phyloP scores from a whole-genome alignment of 2,888 invertebrate genomes.

The Danaus chrysippus region DNA sequence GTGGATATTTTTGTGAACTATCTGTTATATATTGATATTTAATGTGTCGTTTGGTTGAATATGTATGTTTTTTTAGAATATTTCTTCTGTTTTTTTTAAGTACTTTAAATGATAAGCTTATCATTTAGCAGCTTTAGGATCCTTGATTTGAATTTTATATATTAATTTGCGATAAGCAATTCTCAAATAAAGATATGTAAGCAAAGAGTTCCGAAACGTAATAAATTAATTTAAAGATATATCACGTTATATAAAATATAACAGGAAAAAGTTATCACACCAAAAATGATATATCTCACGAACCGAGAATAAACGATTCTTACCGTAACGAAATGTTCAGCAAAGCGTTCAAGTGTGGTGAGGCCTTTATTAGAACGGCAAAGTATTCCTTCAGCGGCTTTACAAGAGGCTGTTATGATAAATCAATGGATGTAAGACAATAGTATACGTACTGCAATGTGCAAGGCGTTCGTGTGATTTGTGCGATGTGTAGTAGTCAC shows the following conservation, averaged over 20 bases:
- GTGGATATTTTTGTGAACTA: constrained; percentile 14
- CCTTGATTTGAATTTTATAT: no score
- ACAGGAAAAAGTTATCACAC: not conserved
- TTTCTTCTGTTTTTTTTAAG: no score
- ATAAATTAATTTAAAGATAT: not conserved
- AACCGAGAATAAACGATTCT: not conserved
- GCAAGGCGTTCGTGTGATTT: not conserved
- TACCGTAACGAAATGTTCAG: constrained; percentile 3
- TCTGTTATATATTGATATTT: not conserved
- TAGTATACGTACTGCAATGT: constrained; percentile 8
- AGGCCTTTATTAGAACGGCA: constrained; percentile 7
- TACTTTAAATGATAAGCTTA: no score
- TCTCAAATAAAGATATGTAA: no score
- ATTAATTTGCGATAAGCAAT: no score
- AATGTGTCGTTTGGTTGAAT: not conserved
- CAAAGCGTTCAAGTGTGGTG: constrained; percentile 7
- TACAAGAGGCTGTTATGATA: constrained; percentile 26
- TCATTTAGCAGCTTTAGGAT: no score
- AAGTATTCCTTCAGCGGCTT: constrained; percentile 17
- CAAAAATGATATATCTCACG: constrained; percentile 2
- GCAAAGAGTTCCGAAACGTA: no score
- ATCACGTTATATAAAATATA: not conserved
- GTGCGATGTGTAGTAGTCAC: constrained; percentile 20
- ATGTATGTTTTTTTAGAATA: not conserved
- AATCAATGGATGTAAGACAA: constrained; percentile 27